A percentile compares a stretch with the other conserved stretches of the same genome.
phyloP scores from a whole-genome alignment of 2,888 invertebrate genomes.

The Lissonota sp. region DNA sequence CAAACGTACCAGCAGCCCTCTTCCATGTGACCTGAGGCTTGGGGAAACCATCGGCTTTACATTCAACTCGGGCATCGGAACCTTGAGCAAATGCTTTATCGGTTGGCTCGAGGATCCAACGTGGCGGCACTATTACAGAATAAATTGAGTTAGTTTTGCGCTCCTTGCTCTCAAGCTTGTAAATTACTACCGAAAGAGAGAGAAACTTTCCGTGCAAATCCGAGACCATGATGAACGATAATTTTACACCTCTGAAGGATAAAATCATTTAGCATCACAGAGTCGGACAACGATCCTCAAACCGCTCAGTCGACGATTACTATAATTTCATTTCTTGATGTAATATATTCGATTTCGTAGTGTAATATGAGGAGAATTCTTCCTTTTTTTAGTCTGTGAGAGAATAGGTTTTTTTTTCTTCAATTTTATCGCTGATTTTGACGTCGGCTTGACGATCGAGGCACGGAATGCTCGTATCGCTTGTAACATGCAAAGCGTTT shows the following conservation, averaged over 20 bases:
- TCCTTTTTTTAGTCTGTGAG: not conserved
- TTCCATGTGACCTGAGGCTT: slow-evolving; percentile 98
- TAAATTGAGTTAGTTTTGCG: slow-evolving; percentile 68
- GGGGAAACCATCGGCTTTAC: slow-evolving; percentile 98
- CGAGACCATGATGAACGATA: slow-evolving; percentile 51
- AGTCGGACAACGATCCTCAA: slow-evolving; percentile 63
- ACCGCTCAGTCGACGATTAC: slow-evolving; percentile 34
- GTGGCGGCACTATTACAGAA: slow-evolving; percentile 93
- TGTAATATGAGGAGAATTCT: not conserved
- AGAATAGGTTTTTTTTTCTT: no score
- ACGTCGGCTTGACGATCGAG: slow-evolving; percentile 63
- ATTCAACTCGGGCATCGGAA: slow-evolving; percentile 96
- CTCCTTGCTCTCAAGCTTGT: slow-evolving; percentile 54
- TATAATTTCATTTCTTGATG: slow-evolving; percentile 1
- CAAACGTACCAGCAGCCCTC: slow-evolving; percentile 93
- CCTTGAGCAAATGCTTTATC: slow-evolving; percentile 98
- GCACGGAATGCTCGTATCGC: slow-evolving; percentile 61
- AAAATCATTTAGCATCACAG: slow-evolving; percentile 48
- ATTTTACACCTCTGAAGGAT: slow-evolving; percentile 24
- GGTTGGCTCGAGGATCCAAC: slow-evolving; percentile 97
- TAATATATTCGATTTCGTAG: no score
- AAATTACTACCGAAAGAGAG: slow-evolving; percentile 65
- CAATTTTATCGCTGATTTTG: not conserved
- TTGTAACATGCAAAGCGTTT: slow-evolving; percentile 66
- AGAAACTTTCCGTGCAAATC: slow-evolving; percentile 63